Evolutionary conservation across 2,797 vertebrate genomes (phyloP).

Genomic region (Clarias pachynema): DNA sequence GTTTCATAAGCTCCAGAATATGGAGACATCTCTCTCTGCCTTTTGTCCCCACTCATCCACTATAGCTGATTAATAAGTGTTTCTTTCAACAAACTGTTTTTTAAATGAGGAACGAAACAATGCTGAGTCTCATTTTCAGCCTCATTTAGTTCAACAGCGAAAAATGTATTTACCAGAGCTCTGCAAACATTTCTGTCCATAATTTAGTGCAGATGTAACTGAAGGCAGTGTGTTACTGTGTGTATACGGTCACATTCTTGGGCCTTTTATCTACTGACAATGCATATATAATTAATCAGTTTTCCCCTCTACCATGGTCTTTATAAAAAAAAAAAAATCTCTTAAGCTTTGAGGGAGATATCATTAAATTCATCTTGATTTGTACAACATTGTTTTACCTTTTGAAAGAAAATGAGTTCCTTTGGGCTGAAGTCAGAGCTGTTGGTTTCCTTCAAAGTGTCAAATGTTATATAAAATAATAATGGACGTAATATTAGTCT

Average conservation of each 20-base stretch:
- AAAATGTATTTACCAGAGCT: background rate
- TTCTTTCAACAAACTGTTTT: constrained; percentile 17
- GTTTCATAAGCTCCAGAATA: constrained; percentile 44
- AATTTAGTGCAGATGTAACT: background rate
- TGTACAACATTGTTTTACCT: background rate
- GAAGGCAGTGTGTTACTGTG: background rate
- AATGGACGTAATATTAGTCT: background rate
- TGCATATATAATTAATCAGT: background rate
- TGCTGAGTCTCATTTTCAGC: background rate
- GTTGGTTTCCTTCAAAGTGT: background rate
- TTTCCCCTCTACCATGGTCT: background rate
- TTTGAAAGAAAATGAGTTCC: background rate
- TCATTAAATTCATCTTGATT: background rate
- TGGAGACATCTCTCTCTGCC: constrained; percentile 31
- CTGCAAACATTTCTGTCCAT: background rate
- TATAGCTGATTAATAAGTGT: constrained; percentile 19
- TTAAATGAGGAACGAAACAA: constrained; percentile 14
- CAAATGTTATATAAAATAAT: background rate
- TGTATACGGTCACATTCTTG: background rate
- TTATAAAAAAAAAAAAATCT: background rate
- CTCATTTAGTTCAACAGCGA: background rate
- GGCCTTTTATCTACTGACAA: background rate
- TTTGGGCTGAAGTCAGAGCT: background rate
- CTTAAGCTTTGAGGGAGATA: too few species aligned
- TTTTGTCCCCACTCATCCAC: constrained; percentile 27